A percentile compares a stretch with the other conserved stretches of the same genome.
Conservation (phyloP, 2,888 invertebrate genomes). For the Drosophila infuscata region DNA sequence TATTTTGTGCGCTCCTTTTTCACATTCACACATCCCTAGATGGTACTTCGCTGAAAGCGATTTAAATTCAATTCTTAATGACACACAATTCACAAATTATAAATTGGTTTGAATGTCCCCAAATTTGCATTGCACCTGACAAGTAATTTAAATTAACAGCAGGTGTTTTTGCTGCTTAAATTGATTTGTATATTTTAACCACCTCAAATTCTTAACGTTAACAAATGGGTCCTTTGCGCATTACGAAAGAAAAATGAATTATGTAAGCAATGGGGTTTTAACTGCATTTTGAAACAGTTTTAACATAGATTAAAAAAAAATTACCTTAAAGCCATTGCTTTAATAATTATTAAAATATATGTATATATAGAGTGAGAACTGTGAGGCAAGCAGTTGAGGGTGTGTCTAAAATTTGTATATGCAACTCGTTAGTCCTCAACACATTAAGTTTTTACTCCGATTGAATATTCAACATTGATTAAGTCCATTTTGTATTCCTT, state of each 20-base stretch:
- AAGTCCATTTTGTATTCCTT: neutral
- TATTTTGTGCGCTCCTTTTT: slow-evolving; percentile 34
- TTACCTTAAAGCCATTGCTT: neutral
- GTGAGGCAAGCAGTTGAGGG: neutral
- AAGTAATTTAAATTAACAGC: neutral
- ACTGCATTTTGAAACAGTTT: neutral
- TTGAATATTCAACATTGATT: neutral
- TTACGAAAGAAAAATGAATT: neutral
- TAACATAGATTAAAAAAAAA: neutral
- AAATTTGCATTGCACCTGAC: neutral
- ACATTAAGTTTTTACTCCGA: neutral
- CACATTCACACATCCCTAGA: slow-evolving; percentile 13
- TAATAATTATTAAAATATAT: neutral
- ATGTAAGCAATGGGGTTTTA: neutral
- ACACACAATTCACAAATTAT: slow-evolving; percentile 21
- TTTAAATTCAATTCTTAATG: slow-evolving; percentile 36
- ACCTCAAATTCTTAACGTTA: neutral
- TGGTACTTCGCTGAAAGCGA: slow-evolving; percentile 14
- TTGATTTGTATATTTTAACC: neutral
- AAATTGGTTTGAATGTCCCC: slow-evolving; percentile 4
- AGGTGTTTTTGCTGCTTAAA: neutral
- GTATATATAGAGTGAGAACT: neutral
- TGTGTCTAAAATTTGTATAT: neutral
- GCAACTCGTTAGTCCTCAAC: neutral
- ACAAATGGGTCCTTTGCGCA: neutral